Conservation (phyloP, 2,888 invertebrate species). For the Hipparchia sbordonii region DNA sequence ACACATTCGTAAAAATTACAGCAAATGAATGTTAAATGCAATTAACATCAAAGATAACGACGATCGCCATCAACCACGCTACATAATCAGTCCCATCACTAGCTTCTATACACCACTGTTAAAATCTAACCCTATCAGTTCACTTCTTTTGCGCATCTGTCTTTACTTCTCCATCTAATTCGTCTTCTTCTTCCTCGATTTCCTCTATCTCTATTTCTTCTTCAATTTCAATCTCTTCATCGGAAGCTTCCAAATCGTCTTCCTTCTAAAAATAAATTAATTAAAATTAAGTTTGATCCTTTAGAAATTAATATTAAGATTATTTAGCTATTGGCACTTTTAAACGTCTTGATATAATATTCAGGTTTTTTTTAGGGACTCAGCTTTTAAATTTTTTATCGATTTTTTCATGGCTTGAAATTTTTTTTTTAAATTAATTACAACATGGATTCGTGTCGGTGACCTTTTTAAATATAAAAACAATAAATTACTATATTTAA, state of each 20-base stretch:
- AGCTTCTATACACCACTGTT: constrained; percentile 15
- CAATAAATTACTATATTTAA: too few species aligned
- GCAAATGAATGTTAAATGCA: not conserved
- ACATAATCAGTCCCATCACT: constrained; percentile 1
- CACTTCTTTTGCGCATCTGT: constrained; percentile 41
- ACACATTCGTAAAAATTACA: too few species aligned
- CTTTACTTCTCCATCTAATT: constrained; percentile 47
- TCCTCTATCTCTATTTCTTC: constrained; percentile 75
- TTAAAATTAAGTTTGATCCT: not conserved
- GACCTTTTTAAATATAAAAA: too few species aligned
- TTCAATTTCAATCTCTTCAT: constrained; percentile 69
- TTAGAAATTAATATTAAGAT: not conserved
- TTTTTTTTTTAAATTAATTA: too few species aligned
- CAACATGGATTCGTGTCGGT: too few species aligned
- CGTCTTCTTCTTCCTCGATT: constrained; percentile 61
- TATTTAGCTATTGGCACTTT: too few species aligned
- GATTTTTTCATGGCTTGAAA: too few species aligned
- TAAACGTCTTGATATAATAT: too few species aligned
- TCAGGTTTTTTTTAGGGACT: too few species aligned
- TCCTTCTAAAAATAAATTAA: constrained; percentile 57
- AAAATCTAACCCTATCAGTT: constrained; percentile 37
- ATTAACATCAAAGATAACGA: not conserved
- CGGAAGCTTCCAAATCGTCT: constrained; percentile 58
- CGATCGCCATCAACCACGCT: not conserved
- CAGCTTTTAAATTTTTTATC: too few species aligned